These are phyloP conservation scores for Panulirus ornatus DNA, from an alignment of 1,140 invertebrate species.

Conservation along the genomic window DNA sequence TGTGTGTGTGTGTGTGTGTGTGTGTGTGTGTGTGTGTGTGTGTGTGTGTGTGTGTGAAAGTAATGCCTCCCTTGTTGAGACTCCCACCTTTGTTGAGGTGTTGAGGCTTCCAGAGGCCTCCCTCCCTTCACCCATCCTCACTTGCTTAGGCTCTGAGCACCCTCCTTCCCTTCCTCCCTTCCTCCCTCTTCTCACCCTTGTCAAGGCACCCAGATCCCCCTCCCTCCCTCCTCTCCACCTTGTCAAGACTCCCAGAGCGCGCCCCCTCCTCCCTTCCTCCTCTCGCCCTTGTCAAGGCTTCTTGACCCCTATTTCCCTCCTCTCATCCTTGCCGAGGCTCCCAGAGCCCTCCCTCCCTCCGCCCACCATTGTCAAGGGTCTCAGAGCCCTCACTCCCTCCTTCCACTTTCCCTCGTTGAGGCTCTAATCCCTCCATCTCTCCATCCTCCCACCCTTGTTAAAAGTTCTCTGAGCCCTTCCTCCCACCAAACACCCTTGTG, in stretches of 20 bases:
- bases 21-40: conserved; percentile 1
- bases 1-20: conserved; percentile 3
- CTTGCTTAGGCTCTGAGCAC: neutral
- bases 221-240: neutral
- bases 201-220: neutral
- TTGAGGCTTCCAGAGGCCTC: neutral
- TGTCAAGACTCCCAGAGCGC: too few species aligned
- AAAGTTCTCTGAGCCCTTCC: neutral
- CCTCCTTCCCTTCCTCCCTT: neutral
- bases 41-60: neutral
- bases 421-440: neutral
- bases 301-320: too few species aligned
- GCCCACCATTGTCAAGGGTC: too few species aligned
- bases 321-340: too few species aligned
- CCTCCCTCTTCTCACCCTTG: neutral
- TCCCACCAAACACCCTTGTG: too few species aligned
- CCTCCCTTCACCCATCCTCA: neutral
- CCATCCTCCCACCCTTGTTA: neutral
- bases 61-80: too few species aligned
- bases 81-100: too few species aligned
- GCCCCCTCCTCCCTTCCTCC: too few species aligned
- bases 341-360: too few species aligned
- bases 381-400: too few species aligned
- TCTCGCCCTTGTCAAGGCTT: too few species aligned
- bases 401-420: neutral